Evolutionary conservation across 2,888 invertebrate genomes (phyloP), one percentile per base, ranked within the genome.

Genomic region (Dascillus cervinus): DNA sequence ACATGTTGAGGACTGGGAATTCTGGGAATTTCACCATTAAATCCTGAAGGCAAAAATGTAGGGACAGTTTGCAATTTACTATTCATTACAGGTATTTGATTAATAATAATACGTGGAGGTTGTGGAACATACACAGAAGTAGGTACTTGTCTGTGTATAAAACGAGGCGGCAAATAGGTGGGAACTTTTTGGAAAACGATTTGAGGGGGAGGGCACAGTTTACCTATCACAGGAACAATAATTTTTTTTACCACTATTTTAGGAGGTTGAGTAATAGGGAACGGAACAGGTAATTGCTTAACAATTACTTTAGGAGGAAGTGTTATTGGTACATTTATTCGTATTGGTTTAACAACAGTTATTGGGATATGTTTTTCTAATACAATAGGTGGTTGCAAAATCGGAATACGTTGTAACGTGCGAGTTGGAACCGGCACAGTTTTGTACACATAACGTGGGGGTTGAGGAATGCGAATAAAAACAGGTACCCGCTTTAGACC

Each of bases 121-220:
- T 27, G 27, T n/a, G 22, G 11, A 9, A 25, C 11, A n/a, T n/a
- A n/a, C n/a, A n/a, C n/a, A n/a, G n/a, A n/a, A n/a, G n/a, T n/a
- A 1, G 35, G 29, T 8, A 35, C 22, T 23, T 32, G 26, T 15
- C 17, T 29, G 10, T 25, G 26, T 3, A 37, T 37, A 4, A 22
- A 24, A 22, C 34, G 20, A n/a, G 37, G 27, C 11, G 37, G 37
- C 22, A 28, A 29, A n/a, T n/a, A 6, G n/a, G 32, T 14, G 8
- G 26, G 23, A 9, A 34, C 20, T 28, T 17, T 27, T 8, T 36
- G 31, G 9, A 32, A 6, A 13, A 36, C 10, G 9, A 32, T 25
- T 23, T 19, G 13, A 11, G 36, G 31, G 22, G 15, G 11, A 4
- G 32, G 36, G 14, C 36, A 36, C 15, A 15, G 4, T 3, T 3